Evolutionary conservation across 2,113 vertebrate species (phyloP).

Genomic region (Typhlomys cinereus): DNA sequence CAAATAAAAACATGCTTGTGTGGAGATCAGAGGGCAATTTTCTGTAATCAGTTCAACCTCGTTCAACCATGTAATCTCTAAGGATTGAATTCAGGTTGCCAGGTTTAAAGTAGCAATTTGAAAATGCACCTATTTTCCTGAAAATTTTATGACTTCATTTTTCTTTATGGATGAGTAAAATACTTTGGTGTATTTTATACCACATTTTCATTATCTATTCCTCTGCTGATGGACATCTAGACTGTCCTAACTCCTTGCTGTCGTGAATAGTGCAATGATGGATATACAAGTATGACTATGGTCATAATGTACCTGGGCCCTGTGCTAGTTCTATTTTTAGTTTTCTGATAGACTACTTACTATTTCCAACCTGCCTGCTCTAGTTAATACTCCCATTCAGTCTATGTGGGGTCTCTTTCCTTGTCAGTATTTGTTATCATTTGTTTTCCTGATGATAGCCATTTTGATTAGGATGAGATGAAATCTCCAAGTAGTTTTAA

Average conservation of each 20-base stretch:
- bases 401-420: not conserved
- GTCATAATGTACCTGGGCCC: not conserved
- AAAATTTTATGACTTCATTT: not conserved
- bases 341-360: not conserved
- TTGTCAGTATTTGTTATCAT: not conserved
- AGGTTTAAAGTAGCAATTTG: not conserved
- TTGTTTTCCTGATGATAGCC: too few relatives aligned
- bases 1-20: constrained; percentile 7
- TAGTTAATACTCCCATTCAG: too few relatives aligned
- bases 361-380: not conserved
- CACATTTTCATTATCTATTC: not conserved
- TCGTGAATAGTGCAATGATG: not conserved
- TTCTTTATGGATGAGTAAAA: not conserved
- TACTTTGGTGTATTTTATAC: not conserved
- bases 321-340: not conserved
- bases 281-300: not conserved
- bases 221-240: not conserved
- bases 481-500: too few relatives aligned
- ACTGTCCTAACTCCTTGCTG: not conserved
- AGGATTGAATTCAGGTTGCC: not conserved
- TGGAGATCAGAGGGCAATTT: not conserved
- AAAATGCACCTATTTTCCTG: not conserved
- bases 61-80: too few relatives aligned
- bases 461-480: too few relatives aligned
- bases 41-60: too few relatives aligned